phyloP scores from a whole-genome alignment of 2,888 invertebrate genomes.

The Nephrotoma appendiculata region DNA sequence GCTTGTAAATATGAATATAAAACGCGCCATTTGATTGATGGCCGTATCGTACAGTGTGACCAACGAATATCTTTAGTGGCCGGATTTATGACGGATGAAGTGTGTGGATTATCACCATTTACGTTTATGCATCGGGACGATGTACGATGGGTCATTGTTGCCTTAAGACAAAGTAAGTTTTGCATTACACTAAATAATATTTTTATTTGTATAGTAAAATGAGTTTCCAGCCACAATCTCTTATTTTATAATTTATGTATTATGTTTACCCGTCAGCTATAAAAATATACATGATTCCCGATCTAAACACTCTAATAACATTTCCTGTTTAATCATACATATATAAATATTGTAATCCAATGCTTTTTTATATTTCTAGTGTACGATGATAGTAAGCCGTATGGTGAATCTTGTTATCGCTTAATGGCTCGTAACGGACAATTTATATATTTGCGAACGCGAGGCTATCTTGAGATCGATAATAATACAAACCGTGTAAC shows the following conservation, averaged over 20 bases:
- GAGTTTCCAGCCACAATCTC: background rate
- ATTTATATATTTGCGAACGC: constrained; percentile 70
- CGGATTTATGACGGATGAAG: constrained; percentile 81
- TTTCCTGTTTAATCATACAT: background rate
- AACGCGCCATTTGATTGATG: constrained; percentile 78
- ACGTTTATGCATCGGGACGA: constrained; percentile 82
- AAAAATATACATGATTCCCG: background rate
- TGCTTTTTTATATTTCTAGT: constrained; percentile 35
- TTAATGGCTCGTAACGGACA: constrained; percentile 67
- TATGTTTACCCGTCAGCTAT: background rate
- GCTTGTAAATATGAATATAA: constrained; percentile 72
- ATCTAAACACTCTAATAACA: background rate
- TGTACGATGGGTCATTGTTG: constrained; percentile 77
- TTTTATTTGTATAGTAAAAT: background rate
- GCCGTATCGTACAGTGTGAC: constrained; percentile 78
- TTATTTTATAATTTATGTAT: background rate
- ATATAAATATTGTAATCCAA: background rate
- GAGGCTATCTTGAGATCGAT: constrained; percentile 73
- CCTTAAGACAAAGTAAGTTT: constrained; percentile 63
- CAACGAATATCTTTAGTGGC: constrained; percentile 79
- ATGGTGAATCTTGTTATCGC: constrained; percentile 76
- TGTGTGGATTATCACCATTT: constrained; percentile 76
- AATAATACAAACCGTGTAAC: constrained; percentile 59
- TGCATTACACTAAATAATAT: background rate
- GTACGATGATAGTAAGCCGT: constrained; percentile 72